Evolutionary conservation across 2,888 invertebrate genomes (phyloP), one percentile per base, ranked within the genome.

Genomic region (Molorchus minor): DNA sequence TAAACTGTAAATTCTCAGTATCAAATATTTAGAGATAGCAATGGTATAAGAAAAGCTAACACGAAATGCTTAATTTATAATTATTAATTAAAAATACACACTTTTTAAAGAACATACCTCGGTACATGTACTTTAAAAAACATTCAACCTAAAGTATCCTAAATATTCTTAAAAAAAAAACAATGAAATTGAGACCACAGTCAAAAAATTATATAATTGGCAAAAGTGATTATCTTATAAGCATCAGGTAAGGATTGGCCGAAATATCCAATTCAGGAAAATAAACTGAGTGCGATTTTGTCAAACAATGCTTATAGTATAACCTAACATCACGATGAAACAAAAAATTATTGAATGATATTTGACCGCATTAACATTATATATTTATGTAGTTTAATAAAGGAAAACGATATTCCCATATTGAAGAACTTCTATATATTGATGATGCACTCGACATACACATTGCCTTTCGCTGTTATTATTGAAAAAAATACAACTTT

Each of bases 1-100:
- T 79, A 80, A 79, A 79, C 76, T 84, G 83, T 84, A 84, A 83
- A 80, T 81, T 80, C 83, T 84, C 85, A 86, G 86, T 86, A 86
- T 86, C 86, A 80, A 80, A 80, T 80, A 83, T 84, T 84, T 84
- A 73, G 70, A 75, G 71, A 77, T 77, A 78, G 79, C 78, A 78
- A 78, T 79, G 74, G 73, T 76, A 75, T 75, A 73, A 75, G 74
- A 75, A 79, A 85, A 85, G 85, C 85, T 84, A 85, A 86, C 84
- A 85, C 84, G 84, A 77, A 85, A 84, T 74, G 73, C 75, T 75
- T 64, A 52, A 52, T 73, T 71, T 73, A 63, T 61, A 60, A 59
- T 57, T 59, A 57, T 55, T 58, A 59, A 53, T 57, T 46, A 64
- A 64, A 62, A 64, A 49, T 60, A 65, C 61, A 51, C 38, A 53